Evolutionary conservation across 2,797 vertebrate genomes (phyloP).

Genomic region (Fistularia commersonii): DNA sequence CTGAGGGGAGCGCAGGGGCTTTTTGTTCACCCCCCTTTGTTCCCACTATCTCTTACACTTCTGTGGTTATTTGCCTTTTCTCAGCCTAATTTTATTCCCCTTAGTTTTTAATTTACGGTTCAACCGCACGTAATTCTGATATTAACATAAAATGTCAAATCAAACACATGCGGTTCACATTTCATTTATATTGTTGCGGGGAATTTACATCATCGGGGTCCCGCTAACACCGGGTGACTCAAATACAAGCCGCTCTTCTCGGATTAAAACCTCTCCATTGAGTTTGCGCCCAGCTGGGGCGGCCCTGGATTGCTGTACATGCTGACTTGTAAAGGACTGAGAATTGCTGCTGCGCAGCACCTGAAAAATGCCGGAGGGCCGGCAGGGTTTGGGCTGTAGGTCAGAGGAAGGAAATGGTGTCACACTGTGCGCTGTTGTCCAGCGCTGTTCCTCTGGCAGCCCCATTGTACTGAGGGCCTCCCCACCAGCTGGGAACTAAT

Average conservation of each 20-base stretch:
- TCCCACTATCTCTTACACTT: slow-evolving; percentile 47
- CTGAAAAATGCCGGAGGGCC: slow-evolving; percentile 58
- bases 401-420: slow-evolving; percentile 78
- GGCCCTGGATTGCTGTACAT: slow-evolving; percentile 25
- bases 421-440: slow-evolving; percentile 72
- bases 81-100: slow-evolving; percentile 8
- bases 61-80: slow-evolving; percentile 46
- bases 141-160: too few relatives aligned
- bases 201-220: too few relatives aligned
- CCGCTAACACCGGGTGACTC: too few relatives aligned
- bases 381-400: slow-evolving; percentile 41
- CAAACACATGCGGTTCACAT: too few relatives aligned
- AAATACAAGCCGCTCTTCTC: too few relatives aligned
- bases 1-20: slow-evolving; percentile 41
- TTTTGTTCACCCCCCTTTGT: slow-evolving; percentile 53
- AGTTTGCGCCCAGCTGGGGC: background rate
- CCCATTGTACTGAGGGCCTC: slow-evolving; percentile 68
- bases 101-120: too few relatives aligned
- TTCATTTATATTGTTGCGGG: too few relatives aligned
- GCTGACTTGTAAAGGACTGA: slow-evolving; percentile 40
- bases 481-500: slow-evolving; percentile 62
- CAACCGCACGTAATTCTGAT: too few relatives aligned
- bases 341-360: slow-evolving; percentile 60
- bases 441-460: slow-evolving; percentile 64
- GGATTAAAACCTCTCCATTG: too few relatives aligned